A percentile compares a stretch with the other conserved stretches of the same genome.
These are phyloP conservation scores for Australoheros facetus DNA, from an alignment of 2,797 vertebrate species.

Conservation along the genomic window DNA sequence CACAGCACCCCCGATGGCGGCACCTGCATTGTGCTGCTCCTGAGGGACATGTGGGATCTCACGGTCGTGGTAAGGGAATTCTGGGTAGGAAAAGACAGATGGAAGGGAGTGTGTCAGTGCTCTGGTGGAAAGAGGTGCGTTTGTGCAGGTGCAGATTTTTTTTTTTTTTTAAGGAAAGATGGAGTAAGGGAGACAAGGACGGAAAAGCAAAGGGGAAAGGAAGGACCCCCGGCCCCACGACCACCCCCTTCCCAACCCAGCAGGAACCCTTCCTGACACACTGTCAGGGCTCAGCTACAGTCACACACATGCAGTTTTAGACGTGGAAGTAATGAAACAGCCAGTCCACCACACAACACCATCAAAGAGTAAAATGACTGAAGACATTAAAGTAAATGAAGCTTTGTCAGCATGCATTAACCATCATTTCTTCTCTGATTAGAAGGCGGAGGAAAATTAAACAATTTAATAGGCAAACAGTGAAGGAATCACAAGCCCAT, in stretches of 20 bases:
- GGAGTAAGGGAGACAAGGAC: conserved; percentile 80
- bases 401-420: conserved; percentile 55
- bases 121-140: conserved; percentile 84
- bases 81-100: conserved; percentile 99
- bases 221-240: conserved; percentile 55
- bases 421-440: conserved; percentile 18
- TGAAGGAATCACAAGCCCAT: conserved; percentile 8
- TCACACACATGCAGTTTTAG: conserved; percentile 54
- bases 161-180: conserved; percentile 72
- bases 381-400: conserved; percentile 37
- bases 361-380: conserved; percentile 19
- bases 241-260: conserved; percentile 30
- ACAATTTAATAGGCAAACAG: conserved; percentile 5
- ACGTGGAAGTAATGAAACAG: conserved; percentile 27
- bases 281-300: conserved; percentile 35
- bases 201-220: conserved; percentile 76
- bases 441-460: conserved; percentile 11
- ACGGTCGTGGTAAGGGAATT: conserved; percentile 88
- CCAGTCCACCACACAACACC: conserved; percentile 22
- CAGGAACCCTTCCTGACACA: not conserved
- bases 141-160: conserved; percentile 78
- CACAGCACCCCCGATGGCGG: conserved; percentile 90
- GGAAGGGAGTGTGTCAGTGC: conserved; percentile 97
- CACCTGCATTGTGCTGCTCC: conserved; percentile 78
- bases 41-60: conserved; percentile 16